Evolutionary conservation across 2,888 invertebrate genomes (phyloP).

Genomic region (Dorcus parallelipipedus): DNA sequence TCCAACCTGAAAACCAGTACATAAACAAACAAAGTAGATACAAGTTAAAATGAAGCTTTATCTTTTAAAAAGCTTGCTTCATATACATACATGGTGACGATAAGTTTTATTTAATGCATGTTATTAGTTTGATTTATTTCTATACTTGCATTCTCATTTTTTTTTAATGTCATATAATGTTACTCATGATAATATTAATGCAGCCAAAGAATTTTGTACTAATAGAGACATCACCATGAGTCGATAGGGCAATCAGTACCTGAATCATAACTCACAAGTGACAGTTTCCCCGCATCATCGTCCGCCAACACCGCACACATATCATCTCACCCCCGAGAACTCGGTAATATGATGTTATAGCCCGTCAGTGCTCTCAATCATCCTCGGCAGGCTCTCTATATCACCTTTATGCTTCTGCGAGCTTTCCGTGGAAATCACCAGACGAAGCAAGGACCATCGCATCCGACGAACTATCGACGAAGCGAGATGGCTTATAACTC

Average conservation of each 20-base stretch:
- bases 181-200: too few relatives aligned
- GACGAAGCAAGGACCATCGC: background rate
- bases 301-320: constrained; percentile 43
- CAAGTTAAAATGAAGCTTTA: too few relatives aligned
- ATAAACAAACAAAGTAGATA: too few relatives aligned
- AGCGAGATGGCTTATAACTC: background rate
- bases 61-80: too few relatives aligned
- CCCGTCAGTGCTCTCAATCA: constrained; percentile 49
- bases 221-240: constrained; percentile 10
- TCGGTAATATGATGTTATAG: constrained; percentile 50
- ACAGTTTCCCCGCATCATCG: constrained; percentile 41
- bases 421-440: background rate
- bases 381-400: constrained; percentile 29
- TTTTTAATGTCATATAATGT: too few relatives aligned
- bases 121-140: too few relatives aligned
- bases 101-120: too few relatives aligned
- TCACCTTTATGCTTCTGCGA: constrained; percentile 11
- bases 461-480: background rate
- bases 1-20: too few relatives aligned
- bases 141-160: too few relatives aligned
- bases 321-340: constrained; percentile 44
- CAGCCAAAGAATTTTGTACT: background rate
- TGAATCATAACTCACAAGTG: constrained; percentile 28
- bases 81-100: too few relatives aligned
- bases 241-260: constrained; percentile 24